These are phyloP conservation scores for Agapostemon virescens DNA, from an alignment of 2,888 invertebrate species.

Conservation along the genomic window DNA sequence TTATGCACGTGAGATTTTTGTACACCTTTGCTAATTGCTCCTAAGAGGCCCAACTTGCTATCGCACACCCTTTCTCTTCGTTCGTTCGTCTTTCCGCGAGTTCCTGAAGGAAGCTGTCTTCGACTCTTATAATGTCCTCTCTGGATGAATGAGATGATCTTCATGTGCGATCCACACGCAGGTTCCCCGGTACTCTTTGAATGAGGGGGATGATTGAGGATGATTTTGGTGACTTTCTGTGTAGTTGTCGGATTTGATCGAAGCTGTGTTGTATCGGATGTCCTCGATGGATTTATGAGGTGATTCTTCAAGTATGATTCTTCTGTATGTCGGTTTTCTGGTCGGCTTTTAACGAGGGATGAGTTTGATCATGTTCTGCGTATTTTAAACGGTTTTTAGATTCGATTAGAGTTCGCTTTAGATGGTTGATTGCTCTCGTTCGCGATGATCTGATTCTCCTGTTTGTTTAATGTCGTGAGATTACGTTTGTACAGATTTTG, in stretches of 20 bases:
- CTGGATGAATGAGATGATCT: not conserved
- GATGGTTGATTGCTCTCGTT: not conserved
- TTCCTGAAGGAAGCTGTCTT: not conserved
- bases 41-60: constrained; percentile 27
- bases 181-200: not conserved
- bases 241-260: not conserved
- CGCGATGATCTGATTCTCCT: not conserved
- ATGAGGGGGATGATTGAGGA: not conserved
- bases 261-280: not conserved
- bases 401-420: not conserved
- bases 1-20: too few species aligned
- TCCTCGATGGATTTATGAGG: constrained; percentile 2
- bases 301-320: not conserved
- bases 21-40: constrained; percentile 31
- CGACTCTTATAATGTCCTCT: not conserved
- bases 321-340: not conserved
- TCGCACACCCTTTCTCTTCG: not conserved
- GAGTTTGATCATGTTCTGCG: not conserved
- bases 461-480: not conserved
- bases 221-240: not conserved
- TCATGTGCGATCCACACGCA: constrained; percentile 1
- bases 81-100: not conserved
- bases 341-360: not conserved
- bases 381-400: not conserved
- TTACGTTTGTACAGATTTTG: not conserved